Percentiles rank a stretch among this genome's conserved stretches.
phyloP scores from a whole-genome alignment of 2,113 vertebrate genomes.

The Hemicordylus capensis region DNA sequence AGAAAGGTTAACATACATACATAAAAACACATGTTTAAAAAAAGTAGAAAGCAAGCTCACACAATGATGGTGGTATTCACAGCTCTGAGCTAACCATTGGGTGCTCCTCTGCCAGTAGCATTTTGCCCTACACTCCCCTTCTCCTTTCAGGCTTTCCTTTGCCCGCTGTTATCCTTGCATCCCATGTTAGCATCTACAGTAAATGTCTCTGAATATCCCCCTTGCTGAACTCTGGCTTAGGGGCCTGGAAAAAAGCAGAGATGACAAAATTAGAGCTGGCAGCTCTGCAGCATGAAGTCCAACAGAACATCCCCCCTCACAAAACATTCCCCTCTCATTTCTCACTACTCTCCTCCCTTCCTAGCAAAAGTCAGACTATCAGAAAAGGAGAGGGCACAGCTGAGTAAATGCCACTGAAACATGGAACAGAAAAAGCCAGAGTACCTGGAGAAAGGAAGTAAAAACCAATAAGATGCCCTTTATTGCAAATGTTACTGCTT shows the following conservation, averaged over 20 bases:
- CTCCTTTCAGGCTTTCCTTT: neutral
- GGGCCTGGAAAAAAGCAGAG: constrained; percentile 2
- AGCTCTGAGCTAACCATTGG: neutral
- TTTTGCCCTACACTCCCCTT: neutral
- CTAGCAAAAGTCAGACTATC: neutral
- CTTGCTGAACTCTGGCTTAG: constrained; percentile 17
- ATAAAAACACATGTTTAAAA: neutral
- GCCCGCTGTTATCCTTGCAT: neutral
- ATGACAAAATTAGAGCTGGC: constrained; percentile 16
- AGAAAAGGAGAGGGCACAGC: neutral
- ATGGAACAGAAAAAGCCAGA: neutral
- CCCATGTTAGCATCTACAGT: neutral
- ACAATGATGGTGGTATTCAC: neutral
- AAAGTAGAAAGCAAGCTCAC: neutral
- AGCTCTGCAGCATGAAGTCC: constrained; percentile 5
- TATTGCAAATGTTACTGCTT: neutral
- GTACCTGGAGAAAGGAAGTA: neutral
- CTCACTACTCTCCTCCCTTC: constrained; percentile 3
- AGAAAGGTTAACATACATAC: neutral
- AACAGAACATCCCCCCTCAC: neutral
- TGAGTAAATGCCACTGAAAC: neutral
- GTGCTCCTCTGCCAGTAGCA: neutral
- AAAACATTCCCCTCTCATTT: neutral
- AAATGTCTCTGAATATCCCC: constrained; percentile 16
- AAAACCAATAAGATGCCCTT: neutral